Percentiles rank a stretch among this genome's conserved stretches.
phyloP scores from a whole-genome alignment of 2,888 invertebrate species.

The Timema podura region DNA sequence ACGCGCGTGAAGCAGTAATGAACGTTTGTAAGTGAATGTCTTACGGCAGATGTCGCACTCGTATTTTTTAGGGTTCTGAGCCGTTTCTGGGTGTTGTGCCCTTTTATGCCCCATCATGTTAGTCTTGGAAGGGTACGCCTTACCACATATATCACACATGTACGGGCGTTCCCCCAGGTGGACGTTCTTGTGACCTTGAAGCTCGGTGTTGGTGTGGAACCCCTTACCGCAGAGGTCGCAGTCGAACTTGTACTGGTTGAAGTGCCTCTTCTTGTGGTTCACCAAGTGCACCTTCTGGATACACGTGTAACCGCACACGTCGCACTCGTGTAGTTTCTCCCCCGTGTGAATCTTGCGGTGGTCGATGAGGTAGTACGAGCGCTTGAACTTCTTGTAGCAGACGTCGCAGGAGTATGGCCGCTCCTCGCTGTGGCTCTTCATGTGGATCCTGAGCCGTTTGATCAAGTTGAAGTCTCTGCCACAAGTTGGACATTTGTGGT shows the following conservation, averaged over 20 bases:
- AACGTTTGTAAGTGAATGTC: conserved; percentile 37
- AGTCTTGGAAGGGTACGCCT: conserved; percentile 53
- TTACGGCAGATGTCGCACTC: conserved; percentile 38
- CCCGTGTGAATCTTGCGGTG: conserved; percentile 45
- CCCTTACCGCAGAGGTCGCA: conserved; percentile 27
- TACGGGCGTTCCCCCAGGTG: conserved; percentile 45
- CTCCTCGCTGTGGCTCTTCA: conserved; percentile 36
- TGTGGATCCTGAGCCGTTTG: conserved; percentile 44
- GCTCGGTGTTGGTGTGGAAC: conserved; percentile 25
- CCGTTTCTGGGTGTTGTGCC: conserved; percentile 41
- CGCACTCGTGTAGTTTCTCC: conserved; percentile 44
- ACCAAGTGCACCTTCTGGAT: conserved; percentile 27
- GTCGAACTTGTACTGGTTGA: conserved; percentile 24
- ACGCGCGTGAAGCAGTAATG: conserved; percentile 38
- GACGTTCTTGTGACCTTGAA: conserved; percentile 23
- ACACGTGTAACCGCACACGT: conserved; percentile 38
- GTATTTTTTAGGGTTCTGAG: conserved; percentile 38
- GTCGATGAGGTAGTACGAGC: conserved; percentile 39
- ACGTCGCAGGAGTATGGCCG: conserved; percentile 47
- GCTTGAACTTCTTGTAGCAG: conserved; percentile 50
- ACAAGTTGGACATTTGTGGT: conserved; percentile 21
- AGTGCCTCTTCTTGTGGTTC: conserved; percentile 26
- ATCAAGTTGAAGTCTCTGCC: conserved; percentile 19
- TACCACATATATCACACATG: conserved; percentile 44
- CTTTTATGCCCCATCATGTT: conserved; percentile 50